Conservation (phyloP, 1,140 invertebrate genomes). For the Tetragnatha versicolor region DNA sequence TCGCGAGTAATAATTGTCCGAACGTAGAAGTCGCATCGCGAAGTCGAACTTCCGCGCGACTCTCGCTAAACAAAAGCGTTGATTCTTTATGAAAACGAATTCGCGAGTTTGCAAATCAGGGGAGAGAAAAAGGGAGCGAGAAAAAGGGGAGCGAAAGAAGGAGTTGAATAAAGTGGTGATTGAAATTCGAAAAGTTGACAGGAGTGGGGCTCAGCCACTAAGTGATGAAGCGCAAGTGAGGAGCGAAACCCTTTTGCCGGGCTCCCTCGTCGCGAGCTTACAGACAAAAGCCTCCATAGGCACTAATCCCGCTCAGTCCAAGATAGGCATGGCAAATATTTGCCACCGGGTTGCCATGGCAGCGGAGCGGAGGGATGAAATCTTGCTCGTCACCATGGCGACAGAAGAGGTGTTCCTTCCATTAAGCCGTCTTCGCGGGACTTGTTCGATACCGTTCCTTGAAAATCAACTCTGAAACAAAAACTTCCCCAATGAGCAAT, state of each 20-base stretch:
- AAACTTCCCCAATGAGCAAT: slow-evolving; percentile 41
- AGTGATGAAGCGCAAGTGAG: slow-evolving; percentile 46
- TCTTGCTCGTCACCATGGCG: slow-evolving; percentile 35
- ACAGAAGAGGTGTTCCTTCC: slow-evolving; percentile 47
- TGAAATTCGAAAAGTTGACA: slow-evolving; percentile 55
- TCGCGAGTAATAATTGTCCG: too few species aligned
- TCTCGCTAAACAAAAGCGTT: slow-evolving; percentile 53
- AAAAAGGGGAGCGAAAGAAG: not conserved
- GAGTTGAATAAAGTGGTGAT: slow-evolving; percentile 55
- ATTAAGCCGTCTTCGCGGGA: slow-evolving; percentile 41
- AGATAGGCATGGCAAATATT: slow-evolving; percentile 56
- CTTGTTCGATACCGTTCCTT: slow-evolving; percentile 49
- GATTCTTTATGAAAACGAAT: slow-evolving; percentile 55
- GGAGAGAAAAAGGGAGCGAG: slow-evolving; percentile 8
- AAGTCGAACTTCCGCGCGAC: too few species aligned
- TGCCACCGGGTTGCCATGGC: slow-evolving; percentile 33
- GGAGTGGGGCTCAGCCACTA: slow-evolving; percentile 40
- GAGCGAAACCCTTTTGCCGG: slow-evolving; percentile 41
- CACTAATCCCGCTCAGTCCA: slow-evolving; percentile 50
- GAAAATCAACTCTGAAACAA: slow-evolving; percentile 53
- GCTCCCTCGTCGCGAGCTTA: slow-evolving; percentile 35
- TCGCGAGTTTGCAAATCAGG: slow-evolving; percentile 54
- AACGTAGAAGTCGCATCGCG: too few species aligned
- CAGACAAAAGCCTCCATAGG: slow-evolving; percentile 49
- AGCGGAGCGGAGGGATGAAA: slow-evolving; percentile 54